Percentiles rank a stretch among this genome's conserved stretches.
Conservation (phyloP, 1,140 invertebrate genomes). For the Choristoneura fumiferana region DNA sequence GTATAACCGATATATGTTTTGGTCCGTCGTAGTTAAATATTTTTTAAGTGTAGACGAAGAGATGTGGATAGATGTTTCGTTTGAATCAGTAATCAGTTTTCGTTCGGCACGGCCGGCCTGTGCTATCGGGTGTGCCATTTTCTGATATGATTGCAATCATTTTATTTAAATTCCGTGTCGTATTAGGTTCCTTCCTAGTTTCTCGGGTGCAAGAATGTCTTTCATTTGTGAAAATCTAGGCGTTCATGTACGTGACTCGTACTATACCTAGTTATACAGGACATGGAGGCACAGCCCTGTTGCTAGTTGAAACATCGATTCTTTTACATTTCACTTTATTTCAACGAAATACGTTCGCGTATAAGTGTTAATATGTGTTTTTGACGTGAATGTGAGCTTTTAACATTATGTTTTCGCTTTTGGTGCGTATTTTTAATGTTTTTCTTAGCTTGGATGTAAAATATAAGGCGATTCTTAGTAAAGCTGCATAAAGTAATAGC, state of each 20-base stretch:
- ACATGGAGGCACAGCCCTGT: constrained; percentile 14
- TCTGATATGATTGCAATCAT: constrained; percentile 3
- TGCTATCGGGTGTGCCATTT: constrained; percentile 11
- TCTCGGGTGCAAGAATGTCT: background rate
- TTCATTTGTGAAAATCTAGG: constrained; percentile 2
- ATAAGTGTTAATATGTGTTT: background rate
- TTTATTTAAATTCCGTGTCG: background rate
- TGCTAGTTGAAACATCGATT: constrained; percentile 11
- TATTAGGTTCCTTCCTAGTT: constrained; percentile 13
- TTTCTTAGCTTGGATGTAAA: background rate
- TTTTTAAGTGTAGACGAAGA: background rate
- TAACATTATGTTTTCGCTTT: background rate
- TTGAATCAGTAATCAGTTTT: background rate
- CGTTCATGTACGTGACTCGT: constrained; percentile 1
- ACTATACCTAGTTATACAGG: constrained; percentile 13
- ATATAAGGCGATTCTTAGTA: background rate
- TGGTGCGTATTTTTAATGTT: constrained; percentile 6
- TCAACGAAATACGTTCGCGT: constrained; percentile 4
- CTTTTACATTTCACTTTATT: constrained; percentile 10
- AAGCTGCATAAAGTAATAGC: too few species aligned
- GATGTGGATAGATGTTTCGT: background rate
- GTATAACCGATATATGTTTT: constrained; percentile 31
- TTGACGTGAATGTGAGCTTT: background rate
- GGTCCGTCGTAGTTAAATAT: constrained; percentile 1
- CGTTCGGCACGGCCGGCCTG: constrained; percentile 2